Evolutionary conservation across 2,888 invertebrate species (phyloP).

Genomic region (Myopa testacea): DNA sequence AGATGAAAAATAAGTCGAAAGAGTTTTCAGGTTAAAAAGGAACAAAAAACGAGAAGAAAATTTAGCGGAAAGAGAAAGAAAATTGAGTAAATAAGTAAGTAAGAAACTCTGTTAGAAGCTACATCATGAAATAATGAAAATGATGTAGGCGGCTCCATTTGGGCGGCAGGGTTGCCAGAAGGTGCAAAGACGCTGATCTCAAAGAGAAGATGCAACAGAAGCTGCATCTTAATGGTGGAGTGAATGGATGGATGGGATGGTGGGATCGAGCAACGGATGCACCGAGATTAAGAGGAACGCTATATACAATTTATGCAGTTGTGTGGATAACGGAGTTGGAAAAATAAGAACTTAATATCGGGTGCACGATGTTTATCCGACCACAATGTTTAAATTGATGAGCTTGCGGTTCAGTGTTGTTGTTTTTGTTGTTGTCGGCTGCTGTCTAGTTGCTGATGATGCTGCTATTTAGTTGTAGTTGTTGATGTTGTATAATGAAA

Average conservation of each 20-base stretch:
- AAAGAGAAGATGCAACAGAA: conserved; percentile 13
- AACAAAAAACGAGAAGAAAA: neutral
- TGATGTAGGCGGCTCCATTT: conserved; percentile 7
- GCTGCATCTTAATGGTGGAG: neutral
- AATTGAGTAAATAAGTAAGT: neutral
- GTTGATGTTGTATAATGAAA: too few species aligned
- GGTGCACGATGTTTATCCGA: neutral
- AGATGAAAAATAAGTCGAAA: neutral
- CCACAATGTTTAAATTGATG: neutral
- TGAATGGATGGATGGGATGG: neutral
- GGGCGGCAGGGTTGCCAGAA: conserved; percentile 7
- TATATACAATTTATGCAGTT: conserved; percentile 67
- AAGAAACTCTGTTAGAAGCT: neutral
- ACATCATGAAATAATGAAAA: conserved; percentile 6
- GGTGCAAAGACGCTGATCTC: conserved; percentile 6
- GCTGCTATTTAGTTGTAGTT: too few species aligned
- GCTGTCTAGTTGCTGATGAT: too few species aligned
- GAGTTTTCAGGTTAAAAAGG: neutral
- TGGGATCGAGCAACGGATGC: neutral
- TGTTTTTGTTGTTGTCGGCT: neutral
- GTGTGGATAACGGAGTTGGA: conserved; percentile 44
- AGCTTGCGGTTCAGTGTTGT: neutral
- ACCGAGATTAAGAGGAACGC: conserved; percentile 53
- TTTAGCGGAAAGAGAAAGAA: neutral
- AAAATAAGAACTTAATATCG: neutral